phyloP scores from a whole-genome alignment of 2,113 vertebrate species.

The Petroica traversi region DNA sequence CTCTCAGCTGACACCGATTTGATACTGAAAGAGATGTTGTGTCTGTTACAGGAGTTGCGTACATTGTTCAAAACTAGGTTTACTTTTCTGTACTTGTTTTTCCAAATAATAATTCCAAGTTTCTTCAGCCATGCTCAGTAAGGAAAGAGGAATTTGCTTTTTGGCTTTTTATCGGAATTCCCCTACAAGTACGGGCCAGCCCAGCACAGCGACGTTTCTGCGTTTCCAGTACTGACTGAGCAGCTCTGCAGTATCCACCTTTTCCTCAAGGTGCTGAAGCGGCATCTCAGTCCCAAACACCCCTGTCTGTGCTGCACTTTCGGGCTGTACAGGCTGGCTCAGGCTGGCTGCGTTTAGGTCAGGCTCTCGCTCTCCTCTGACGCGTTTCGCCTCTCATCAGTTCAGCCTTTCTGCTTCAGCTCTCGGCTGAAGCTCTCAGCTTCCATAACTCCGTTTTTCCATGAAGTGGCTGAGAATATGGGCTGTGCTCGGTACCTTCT shows the following conservation, averaged over 20 bases:
- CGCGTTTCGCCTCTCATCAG: fast-evolving
- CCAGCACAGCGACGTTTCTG: background rate
- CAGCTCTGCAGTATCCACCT: background rate
- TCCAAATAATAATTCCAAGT: background rate
- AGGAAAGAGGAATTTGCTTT: background rate
- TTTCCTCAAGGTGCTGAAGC: background rate
- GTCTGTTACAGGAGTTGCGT: background rate
- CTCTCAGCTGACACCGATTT: background rate
- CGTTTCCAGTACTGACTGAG: background rate
- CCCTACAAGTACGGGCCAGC: background rate
- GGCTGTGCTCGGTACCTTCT: background rate
- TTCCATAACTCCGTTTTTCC: background rate
- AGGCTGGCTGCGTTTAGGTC: background rate
- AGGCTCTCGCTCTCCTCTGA: background rate
- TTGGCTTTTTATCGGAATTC: background rate
- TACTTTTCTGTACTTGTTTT: background rate
- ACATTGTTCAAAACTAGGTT: background rate
- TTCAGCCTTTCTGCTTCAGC: background rate
- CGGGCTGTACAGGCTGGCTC: background rate
- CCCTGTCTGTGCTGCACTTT: background rate
- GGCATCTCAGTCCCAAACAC: background rate
- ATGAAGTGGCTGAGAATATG: background rate
- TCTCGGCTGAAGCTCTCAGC: background rate
- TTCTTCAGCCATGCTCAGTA: background rate
- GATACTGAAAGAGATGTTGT: background rate